Base-by-base conservation (phyloP, 2,113 vertebrate species). In the Leucopternis melanops region DNA sequence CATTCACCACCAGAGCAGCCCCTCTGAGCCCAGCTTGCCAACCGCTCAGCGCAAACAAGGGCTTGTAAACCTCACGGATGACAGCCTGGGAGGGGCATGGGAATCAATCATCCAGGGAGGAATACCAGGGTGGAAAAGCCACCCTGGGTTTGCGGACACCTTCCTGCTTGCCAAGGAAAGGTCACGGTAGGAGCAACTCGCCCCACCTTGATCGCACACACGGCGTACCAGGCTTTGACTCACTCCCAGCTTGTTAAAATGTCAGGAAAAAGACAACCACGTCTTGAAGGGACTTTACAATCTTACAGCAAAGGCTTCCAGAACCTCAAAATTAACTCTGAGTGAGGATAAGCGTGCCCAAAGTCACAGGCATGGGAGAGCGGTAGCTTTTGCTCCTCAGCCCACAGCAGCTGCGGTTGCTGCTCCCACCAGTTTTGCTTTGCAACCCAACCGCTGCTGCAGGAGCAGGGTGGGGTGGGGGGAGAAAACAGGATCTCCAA, bases 131-230 rank as follows among this genome's bases (percentile, higher is more conserved):
- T 62, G 78, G n/a, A 45, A 81, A 81, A 90, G 54, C 54, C 59
- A 59, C 55, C 50, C 17, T 11, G 34, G 58, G 11, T 42, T 63
- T 84, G 74, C 15, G n/a, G 38, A 40, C 52, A 55, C 29, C 61
- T 55, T 44, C 42, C 44, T 62, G 42, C 66, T 81, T 80, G 59
- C 52, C 62, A 55, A 71, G 47, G 38, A 85, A 49, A 86, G 71
- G 75, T 49, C 38, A 85, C 0, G 0, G 75, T 11, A 34, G 73
- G 84, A 94, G 86, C 66, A 62, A 16, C 3, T 50, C 1, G 0
- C 8, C 40, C 44, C 13, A 2, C 18, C 34, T n/a, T 14, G 23
- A 26, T 57, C 38, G 63, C 25, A 49, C 20, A 14, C 26, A 7
- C 19, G 1, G 0, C 10, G 7, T 47, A 36, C 57, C 58, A 31